Percentiles rank a stretch among this genome's conserved stretches.
Evolutionary conservation across 2,888 invertebrate species (phyloP).

Genomic region (Prosopocoilus inquinatus): DNA sequence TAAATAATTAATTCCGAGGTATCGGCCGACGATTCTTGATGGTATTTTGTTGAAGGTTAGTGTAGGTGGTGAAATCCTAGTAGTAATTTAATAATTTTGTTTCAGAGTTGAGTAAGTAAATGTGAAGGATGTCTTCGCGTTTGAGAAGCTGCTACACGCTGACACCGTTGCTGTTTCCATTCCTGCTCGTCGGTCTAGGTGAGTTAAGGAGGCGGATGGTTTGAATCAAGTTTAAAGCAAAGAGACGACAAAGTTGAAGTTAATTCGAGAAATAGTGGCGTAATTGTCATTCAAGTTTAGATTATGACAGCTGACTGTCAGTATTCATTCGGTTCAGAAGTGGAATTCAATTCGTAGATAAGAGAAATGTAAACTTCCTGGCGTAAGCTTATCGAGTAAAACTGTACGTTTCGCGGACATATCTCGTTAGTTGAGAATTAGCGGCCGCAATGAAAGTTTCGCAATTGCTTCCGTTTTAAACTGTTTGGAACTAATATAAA

Average conservation of each 20-base stretch:
- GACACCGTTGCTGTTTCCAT: slow-evolving; percentile 2
- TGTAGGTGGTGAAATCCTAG: neutral
- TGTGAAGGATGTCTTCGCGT: slow-evolving; percentile 31
- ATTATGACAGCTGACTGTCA: slow-evolving; percentile 40
- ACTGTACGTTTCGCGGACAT: slow-evolving; percentile 35
- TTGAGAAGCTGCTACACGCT: neutral
- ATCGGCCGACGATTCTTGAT: too few relatives aligned
- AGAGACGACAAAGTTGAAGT: too few relatives aligned
- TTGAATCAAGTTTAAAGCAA: neutral
- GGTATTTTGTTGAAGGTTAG: too few relatives aligned
- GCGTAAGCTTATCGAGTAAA: slow-evolving; percentile 38
- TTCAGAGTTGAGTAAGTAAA: slow-evolving; percentile 31
- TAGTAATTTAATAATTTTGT: slow-evolving; percentile 17
- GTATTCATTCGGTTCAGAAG: slow-evolving; percentile 30
- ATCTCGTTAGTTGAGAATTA: slow-evolving; percentile 29
- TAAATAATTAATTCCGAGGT: too few relatives aligned
- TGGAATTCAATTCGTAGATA: slow-evolving; percentile 38
- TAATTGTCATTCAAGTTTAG: slow-evolving; percentile 25
- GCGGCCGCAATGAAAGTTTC: slow-evolving; percentile 8
- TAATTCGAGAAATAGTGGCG: too few relatives aligned
- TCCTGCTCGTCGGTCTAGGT: slow-evolving; percentile 9
- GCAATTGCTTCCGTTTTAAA: too few relatives aligned
- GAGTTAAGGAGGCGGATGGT: neutral
- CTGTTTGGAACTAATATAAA: neutral
- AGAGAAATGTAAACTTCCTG: slow-evolving; percentile 39